Evolutionary conservation across 2,797 vertebrate genomes (phyloP).

Genomic region (Cheirogaleus major): DNA sequence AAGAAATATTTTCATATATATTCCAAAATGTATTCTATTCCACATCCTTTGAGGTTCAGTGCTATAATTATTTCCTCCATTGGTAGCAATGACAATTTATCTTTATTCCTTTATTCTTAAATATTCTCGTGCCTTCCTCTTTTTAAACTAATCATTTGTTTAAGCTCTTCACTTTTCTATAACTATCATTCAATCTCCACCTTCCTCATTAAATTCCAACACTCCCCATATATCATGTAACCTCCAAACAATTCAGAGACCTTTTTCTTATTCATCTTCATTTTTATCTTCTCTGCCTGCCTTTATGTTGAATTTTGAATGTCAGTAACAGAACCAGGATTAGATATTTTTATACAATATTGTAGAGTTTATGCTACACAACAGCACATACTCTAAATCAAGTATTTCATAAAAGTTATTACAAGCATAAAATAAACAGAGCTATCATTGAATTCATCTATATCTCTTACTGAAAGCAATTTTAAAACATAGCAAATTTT

Average conservation of each 20-base stretch:
- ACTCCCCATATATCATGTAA: background rate
- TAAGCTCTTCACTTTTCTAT: background rate
- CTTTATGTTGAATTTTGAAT: conserved; percentile 40
- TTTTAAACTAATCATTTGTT: background rate
- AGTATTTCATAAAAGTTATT: background rate
- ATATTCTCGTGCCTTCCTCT: background rate
- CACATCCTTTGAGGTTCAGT: background rate
- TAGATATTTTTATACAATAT: background rate
- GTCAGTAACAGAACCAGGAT: background rate
- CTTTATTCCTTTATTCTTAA: background rate
- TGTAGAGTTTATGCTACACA: background rate
- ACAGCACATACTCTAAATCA: background rate
- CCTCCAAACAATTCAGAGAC: background rate
- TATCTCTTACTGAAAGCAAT: background rate
- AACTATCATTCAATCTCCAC: background rate
- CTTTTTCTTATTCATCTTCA: background rate
- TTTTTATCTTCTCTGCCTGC: background rate
- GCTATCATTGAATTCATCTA: background rate
- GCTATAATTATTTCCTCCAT: background rate
- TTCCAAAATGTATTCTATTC: background rate
- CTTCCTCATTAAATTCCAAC: background rate
- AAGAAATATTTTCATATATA: background rate
- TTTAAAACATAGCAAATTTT: background rate
- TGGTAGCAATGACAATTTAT: background rate
- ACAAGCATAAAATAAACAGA: background rate